Percentiles rank a stretch among this genome's conserved stretches.
These are phyloP conservation scores for Prolemur simus DNA, from an alignment of 2,113 vertebrate species.

Conservation along the genomic window DNA sequence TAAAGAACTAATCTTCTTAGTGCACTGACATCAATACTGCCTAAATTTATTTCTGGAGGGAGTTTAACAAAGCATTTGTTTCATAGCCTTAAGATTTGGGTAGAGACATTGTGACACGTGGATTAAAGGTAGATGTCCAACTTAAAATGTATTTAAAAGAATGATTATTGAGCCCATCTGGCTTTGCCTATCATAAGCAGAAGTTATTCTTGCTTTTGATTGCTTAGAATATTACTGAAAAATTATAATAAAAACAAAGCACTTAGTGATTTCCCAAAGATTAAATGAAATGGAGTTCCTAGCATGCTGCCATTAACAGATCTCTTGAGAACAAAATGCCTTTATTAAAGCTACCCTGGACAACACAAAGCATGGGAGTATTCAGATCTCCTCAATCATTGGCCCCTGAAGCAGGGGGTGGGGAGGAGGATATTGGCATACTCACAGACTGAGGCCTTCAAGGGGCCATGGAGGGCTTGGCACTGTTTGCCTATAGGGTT, in stretches of 20 bases:
- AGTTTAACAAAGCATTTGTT: conserved; percentile 36
- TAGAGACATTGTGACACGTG: background rate
- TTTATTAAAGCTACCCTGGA: background rate
- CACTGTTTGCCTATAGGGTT: background rate
- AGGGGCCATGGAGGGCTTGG: background rate
- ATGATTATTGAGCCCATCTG: background rate
- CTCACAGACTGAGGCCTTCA: background rate
- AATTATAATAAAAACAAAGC: background rate
- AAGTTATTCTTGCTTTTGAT: background rate
- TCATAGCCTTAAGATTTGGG: conserved; percentile 18
- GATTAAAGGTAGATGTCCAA: background rate
- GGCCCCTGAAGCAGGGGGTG: background rate
- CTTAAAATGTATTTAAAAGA: conserved; percentile 44
- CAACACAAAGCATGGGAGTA: background rate
- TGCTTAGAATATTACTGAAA: conserved; percentile 20
- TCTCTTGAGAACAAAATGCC: background rate
- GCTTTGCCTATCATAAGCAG: background rate
- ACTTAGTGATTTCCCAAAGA: conserved; percentile 45
- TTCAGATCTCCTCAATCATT: background rate
- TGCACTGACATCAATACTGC: conserved; percentile 32
- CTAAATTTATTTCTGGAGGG: background rate
- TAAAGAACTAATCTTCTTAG: conserved; percentile 67
- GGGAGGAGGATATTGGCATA: background rate
- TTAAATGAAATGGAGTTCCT: background rate
- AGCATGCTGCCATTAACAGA: background rate